Evolutionary conservation across 1,140 invertebrate species (phyloP), one percentile per base, ranked within the genome.

Genomic region (Lasioglossum baleicum): DNA sequence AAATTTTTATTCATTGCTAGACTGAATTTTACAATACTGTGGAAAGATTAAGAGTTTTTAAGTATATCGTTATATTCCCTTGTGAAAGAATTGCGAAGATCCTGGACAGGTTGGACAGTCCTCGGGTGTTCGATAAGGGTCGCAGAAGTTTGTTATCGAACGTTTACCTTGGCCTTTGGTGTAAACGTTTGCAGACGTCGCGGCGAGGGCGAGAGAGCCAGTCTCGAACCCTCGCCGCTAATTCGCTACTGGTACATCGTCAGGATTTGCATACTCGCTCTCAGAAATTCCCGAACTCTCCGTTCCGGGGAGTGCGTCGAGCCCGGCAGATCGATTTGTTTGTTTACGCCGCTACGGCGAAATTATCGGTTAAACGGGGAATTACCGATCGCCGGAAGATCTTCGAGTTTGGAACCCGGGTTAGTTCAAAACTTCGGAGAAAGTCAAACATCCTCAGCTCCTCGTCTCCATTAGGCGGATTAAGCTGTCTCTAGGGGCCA

Each of bases 121-220:
- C 26, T 26, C 26, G 26, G 26, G 26, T 26, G 8, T 17, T 44
- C 15, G 22, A 20, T n/a, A 40, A 65, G 5, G 6, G 40, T 70
- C 56, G 8, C 7, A 0, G 40, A 48, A 77, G 44, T 44, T 76
- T 26, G 73, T 83, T 82, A 63, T 22, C 67, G 35, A 53, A 76
- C 69, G 72, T 82, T 83, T 82, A 56, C 82, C 31, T 44, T 65
- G 69, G 58, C 35, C 70, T 48, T n/a, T 17, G 75, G 48, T 64
- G 82, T 68, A 82, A 83, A 82, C 63, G 48, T 82, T 83, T 73
- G 80, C 74, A 60, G 65, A 78, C 70, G 68, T 77, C 60, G 74
- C 60, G 26, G 67, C 74, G 75, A 76, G 66, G 60, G 44, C 44
- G 66, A 56, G 51, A 65, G 35, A 35, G 35, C 35, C 35, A 35